Evolutionary conservation across 53 echinoderm and acorn worm species (phyloP).

Genomic region (Antedon mediterranea): DNA sequence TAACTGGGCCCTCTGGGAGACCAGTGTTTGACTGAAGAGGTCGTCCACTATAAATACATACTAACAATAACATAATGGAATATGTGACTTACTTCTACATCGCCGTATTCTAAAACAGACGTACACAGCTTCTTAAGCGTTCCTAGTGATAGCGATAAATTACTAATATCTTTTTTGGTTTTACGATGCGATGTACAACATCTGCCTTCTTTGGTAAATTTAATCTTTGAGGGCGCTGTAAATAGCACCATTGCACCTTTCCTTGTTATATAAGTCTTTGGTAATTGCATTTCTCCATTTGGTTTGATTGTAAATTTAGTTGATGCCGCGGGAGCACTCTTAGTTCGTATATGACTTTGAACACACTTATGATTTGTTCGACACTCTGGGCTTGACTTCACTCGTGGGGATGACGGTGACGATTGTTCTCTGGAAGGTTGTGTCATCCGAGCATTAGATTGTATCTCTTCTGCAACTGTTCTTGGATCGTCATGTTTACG

Average conservation of each 20-base stretch:
- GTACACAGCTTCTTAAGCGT: conserved; percentile 56
- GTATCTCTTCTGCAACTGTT: neutral
- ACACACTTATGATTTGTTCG: neutral
- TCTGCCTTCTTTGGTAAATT: conserved; percentile 44
- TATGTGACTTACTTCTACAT: neutral
- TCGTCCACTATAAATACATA: too few species aligned
- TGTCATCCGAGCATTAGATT: conserved; percentile 9
- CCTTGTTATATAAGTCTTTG: conserved; percentile 77
- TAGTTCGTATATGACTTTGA: conserved; percentile 19
- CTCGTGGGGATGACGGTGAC: neutral
- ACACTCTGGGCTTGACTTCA: conserved; percentile 6
- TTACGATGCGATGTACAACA: conserved; percentile 37
- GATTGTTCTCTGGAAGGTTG: neutral
- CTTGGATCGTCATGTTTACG: neutral
- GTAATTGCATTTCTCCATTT: conserved; percentile 29
- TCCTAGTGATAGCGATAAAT: conserved; percentile 34
- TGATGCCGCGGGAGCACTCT: conserved; percentile 28
- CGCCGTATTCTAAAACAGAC: conserved; percentile 74
- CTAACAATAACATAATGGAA: too few species aligned
- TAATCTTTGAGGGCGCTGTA: conserved; percentile 56
- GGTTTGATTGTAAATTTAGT: neutral
- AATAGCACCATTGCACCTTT: conserved; percentile 90
- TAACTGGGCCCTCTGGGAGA: too few species aligned
- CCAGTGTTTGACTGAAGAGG: too few species aligned
- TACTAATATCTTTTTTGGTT: conserved; percentile 24